Evolutionary conservation across 2,797 vertebrate species (phyloP), one percentile per base, ranked within the genome.

Genomic region (Scolopax rusticola): DNA sequence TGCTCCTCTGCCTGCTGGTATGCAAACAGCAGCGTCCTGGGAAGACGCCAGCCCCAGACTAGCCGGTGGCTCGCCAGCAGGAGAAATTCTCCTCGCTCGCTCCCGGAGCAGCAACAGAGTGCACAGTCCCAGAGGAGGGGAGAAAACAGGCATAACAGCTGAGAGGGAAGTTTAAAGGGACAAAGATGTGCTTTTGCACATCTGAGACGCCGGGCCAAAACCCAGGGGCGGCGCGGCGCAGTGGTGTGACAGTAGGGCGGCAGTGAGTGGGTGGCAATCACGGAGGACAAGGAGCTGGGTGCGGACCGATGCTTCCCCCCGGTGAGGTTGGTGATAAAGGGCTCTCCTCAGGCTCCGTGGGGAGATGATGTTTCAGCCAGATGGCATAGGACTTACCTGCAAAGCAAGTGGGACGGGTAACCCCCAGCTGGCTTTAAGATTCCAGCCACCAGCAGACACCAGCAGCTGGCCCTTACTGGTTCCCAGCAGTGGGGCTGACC

Each of bases 31-130:
- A 87, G 90, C 0, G n/a, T 86, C 63, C 95, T 90, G 95, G 68
- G 91, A 97, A 96, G 95, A 94, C 24, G 95, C 89, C 97, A 97
- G 97, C 96, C 87, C 70, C 96, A 91, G 97, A 97, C 97, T 73
- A 88, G 50, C 85, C 53, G 12, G 74, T 92, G 15, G 73, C 82
- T 98, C 18, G 56, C 68, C 91, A 97, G 97, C 87, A 95, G 96
- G 86, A 97, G 97, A 96, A 96, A 97, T 95, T 88, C 94, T 97
- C 93, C 91, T 94, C 4, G 36, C 94, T 97, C 64, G 53, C 79
- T 93, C 84, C 56, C 53, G 1, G 95, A 98, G 95, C 95, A 97
- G 96, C 96, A 97, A 94, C 91, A 96, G 97, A 96, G 97, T 97
- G 89, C 91, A 91, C 87, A 95, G 92, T 95, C 94, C 95, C 95